Conservation (phyloP, 2,113 vertebrate species). For the Plectropomus leopardus region DNA sequence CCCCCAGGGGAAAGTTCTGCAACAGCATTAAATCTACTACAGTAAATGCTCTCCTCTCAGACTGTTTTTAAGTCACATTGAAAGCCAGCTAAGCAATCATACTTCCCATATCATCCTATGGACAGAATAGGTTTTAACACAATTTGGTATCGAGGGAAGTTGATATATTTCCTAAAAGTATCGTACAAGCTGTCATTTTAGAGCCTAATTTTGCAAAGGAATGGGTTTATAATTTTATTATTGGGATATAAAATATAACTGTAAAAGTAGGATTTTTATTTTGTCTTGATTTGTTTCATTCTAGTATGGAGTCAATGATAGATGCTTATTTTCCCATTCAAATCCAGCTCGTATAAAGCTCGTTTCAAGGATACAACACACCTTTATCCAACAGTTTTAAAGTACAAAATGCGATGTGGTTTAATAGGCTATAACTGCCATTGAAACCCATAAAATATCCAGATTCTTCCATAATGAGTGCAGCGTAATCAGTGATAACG, state of each 20-base stretch:
- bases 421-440: background rate
- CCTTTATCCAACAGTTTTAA: background rate
- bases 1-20: background rate
- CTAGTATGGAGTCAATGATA: background rate
- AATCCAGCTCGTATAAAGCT: background rate
- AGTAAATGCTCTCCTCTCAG: background rate
- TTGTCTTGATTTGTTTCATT: background rate
- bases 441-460: background rate
- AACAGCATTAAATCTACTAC: background rate
- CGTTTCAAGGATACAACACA: background rate
- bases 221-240: too few species aligned
- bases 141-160: background rate
- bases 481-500: conserved; percentile 35
- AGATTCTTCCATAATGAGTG: conserved; percentile 5
- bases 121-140: background rate
- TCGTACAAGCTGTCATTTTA: background rate
- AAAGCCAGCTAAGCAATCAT: background rate
- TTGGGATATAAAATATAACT: too few species aligned
- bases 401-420: background rate
- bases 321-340: background rate
- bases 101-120: background rate
- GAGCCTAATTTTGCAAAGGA: background rate
- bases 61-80: background rate
- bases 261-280: background rate
- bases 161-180: background rate